These are phyloP conservation scores for Mustelus asterias DNA, from an alignment of 2,113 vertebrate genomes.

Conservation along the genomic window DNA sequence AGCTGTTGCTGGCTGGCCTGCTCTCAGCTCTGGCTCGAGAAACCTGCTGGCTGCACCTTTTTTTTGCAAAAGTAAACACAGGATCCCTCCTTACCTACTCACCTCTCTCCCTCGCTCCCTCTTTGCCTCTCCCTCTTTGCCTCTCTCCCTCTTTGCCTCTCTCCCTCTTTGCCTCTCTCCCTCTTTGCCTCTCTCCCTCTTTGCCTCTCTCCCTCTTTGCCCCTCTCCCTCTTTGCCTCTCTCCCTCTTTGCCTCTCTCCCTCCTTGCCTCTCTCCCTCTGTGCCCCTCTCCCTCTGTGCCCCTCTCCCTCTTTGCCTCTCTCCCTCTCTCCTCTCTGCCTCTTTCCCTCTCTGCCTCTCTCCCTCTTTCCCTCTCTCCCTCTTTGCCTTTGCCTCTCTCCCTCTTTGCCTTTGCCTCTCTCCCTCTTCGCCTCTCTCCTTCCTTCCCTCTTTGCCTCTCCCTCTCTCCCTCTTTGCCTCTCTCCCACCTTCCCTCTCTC, in stretches of 20 bases:
- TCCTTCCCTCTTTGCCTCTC: background rate
- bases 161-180: background rate
- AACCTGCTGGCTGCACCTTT: too few relatives aligned
- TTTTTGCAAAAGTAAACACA: too few relatives aligned
- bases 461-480: too few relatives aligned
- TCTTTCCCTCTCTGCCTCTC: background rate
- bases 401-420: background rate
- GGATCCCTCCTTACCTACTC: too few relatives aligned
- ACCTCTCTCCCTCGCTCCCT: too few relatives aligned
- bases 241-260: background rate
- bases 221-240: background rate
- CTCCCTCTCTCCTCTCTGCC: rapidly evolving
- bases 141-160: too few relatives aligned
- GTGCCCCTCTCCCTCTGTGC: background rate
- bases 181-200: background rate
- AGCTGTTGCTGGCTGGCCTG: too few relatives aligned
- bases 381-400: background rate
- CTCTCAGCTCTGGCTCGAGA: too few relatives aligned
- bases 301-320: background rate
- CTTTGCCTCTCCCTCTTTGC: too few relatives aligned
- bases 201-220: rapidly evolving
- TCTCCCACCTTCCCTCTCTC: background rate
- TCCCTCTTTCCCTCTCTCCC: background rate
- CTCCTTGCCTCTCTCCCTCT: background rate
- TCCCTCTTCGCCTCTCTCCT: background rate